Conservation (phyloP, 2,113 vertebrate species). For the Tamias sibiricus region DNA sequence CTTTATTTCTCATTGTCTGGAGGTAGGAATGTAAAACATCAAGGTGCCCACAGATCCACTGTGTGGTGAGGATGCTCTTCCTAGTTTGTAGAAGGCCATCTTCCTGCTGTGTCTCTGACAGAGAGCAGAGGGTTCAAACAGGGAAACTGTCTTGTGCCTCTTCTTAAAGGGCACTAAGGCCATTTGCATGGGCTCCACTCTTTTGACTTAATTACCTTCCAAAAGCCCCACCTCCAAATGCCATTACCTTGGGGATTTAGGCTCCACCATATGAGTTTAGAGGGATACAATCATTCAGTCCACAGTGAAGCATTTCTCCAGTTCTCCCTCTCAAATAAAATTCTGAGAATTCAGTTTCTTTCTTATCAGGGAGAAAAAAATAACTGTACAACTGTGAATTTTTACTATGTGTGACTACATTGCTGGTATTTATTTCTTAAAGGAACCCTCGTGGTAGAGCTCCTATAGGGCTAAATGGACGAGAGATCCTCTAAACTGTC, state of each 20-base stretch:
- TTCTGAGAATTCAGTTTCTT: not conserved
- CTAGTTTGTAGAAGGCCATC: not conserved
- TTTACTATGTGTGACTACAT: not conserved
- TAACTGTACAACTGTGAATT: not conserved
- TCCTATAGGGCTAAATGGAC: not conserved
- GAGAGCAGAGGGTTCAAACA: not conserved
- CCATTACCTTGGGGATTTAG: not conserved
- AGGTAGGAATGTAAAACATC: not conserved
- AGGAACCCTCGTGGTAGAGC: not conserved
- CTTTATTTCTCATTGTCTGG: not conserved
- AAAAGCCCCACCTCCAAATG: not conserved
- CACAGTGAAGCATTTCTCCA: constrained; percentile 87
- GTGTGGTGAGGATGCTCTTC: not conserved
- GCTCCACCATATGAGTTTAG: not conserved
- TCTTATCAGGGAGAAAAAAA: not conserved
- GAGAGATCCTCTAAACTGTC: not conserved
- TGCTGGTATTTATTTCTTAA: not conserved
- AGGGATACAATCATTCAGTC: not conserved
- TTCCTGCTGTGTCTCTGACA: not conserved
- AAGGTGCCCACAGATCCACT: not conserved
- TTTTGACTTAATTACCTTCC: not conserved
- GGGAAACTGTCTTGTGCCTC: not conserved
- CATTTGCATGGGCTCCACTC: not conserved
- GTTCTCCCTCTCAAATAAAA: constrained; percentile 89
- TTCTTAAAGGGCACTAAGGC: not conserved